Percentiles rank a stretch among this genome's conserved stretches.
phyloP scores from a whole-genome alignment of 2,797 vertebrate species.

The Tangara arthus region DNA sequence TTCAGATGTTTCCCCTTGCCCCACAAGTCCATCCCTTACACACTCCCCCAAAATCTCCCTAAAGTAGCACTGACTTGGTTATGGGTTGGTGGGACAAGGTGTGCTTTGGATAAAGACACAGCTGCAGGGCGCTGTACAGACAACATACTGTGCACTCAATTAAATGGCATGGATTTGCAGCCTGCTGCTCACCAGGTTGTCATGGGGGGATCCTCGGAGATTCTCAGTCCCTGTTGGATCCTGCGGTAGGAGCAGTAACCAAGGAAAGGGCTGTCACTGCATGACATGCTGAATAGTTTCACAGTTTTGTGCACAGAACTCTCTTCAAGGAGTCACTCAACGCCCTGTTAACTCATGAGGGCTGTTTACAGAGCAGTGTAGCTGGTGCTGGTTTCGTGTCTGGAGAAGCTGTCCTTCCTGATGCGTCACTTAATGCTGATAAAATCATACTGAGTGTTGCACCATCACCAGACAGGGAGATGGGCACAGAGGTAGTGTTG shows the following conservation, averaged over 20 bases:
- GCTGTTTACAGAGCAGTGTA: not conserved
- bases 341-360: not conserved
- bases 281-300: not conserved
- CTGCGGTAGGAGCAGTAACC: not conserved
- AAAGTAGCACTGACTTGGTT: not conserved
- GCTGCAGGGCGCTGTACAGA: not conserved
- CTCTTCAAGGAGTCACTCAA: not conserved
- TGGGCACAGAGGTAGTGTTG: not conserved
- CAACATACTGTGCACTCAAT: rapidly evolving
- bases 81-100: not conserved
- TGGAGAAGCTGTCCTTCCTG: not conserved
- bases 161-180: not conserved
- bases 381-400: not conserved
- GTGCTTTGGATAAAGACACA: not conserved
- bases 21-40: not conserved
- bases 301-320: not conserved
- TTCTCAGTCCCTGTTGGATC: not conserved
- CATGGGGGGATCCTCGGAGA: not conserved
- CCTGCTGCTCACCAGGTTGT: not conserved
- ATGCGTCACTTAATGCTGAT: not conserved
- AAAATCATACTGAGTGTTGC: not conserved
- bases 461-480: not conserved
- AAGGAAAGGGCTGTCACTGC: not conserved
- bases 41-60: rapidly evolving
- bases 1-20: not conserved